phyloP scores from a whole-genome alignment of 2,888 invertebrate species.

The Imbricaverruca yamaguchii region DNA sequence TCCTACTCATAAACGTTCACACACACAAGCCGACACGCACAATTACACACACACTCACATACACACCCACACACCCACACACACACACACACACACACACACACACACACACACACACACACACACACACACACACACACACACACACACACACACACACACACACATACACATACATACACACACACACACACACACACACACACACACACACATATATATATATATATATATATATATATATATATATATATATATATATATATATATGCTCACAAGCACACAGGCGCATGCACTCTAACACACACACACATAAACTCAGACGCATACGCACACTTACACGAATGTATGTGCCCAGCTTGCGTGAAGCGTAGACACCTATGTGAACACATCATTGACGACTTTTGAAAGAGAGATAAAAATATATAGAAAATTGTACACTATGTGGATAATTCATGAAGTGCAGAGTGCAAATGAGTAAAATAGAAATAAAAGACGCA shows the following conservation, averaged over 20 bases:
- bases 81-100: neutral
- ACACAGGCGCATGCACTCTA: no score
- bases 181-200: neutral
- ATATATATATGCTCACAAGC: no score
- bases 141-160: neutral
- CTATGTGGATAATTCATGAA: neutral
- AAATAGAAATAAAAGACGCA: no score
- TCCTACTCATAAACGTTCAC: neutral
- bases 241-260: no score
- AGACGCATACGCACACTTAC: neutral
- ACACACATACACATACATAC: neutral
- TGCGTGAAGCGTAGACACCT: neutral
- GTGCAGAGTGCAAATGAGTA: neutral
- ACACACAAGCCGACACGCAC: neutral
- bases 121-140: neutral
- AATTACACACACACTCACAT: no score
- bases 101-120: slow-evolving; percentile 9
- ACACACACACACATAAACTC: slow-evolving; percentile 7
- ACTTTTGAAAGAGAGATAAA: neutral
- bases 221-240: no score
- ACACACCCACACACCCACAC: no score
- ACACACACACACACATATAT: neutral
- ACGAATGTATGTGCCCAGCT: neutral
- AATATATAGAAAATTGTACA: neutral
- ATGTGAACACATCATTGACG: neutral